Percentiles rank a stretch among this genome's conserved stretches.
phyloP scores from a whole-genome alignment of 2,888 invertebrate species.

The Syrphus vitripennis region DNA sequence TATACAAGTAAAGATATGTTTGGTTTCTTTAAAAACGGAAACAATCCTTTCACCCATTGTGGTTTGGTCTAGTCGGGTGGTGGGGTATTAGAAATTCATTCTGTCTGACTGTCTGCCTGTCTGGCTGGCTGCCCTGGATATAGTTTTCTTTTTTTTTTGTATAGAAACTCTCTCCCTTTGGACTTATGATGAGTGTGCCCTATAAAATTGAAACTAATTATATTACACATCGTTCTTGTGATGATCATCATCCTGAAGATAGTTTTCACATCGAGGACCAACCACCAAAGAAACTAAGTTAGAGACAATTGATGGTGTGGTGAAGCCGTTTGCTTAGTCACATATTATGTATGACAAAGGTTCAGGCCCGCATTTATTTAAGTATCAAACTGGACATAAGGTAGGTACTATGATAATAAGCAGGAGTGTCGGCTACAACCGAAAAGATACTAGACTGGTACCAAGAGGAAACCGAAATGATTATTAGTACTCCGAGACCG shows the following conservation, averaged over 20 bases:
- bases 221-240: constrained; percentile 68
- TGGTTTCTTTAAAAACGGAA: constrained; percentile 26
- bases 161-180: background rate
- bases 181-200: constrained; percentile 31
- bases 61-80: background rate
- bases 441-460: too few relatives aligned
- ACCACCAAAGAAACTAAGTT: constrained; percentile 32
- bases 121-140: background rate
- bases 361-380: background rate
- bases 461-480: too few relatives aligned
- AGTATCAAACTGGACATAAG: too few relatives aligned
- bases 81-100: constrained; percentile 3
- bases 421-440: too few relatives aligned
- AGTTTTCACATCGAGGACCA: constrained; percentile 57
- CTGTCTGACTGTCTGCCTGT: background rate
- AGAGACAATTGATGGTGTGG: constrained; percentile 64
- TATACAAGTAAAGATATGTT: background rate
- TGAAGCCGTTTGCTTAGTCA: constrained; percentile 54
- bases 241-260: constrained; percentile 62
- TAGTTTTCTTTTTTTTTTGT: background rate
- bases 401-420: too few relatives aligned
- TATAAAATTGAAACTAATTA: constrained; percentile 72
- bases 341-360: constrained; percentile 4
- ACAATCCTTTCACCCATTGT: constrained; percentile 42
- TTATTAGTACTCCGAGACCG: too few relatives aligned